phyloP scores from a whole-genome alignment of 2,797 vertebrate species.

The Carduelis carduelis region DNA sequence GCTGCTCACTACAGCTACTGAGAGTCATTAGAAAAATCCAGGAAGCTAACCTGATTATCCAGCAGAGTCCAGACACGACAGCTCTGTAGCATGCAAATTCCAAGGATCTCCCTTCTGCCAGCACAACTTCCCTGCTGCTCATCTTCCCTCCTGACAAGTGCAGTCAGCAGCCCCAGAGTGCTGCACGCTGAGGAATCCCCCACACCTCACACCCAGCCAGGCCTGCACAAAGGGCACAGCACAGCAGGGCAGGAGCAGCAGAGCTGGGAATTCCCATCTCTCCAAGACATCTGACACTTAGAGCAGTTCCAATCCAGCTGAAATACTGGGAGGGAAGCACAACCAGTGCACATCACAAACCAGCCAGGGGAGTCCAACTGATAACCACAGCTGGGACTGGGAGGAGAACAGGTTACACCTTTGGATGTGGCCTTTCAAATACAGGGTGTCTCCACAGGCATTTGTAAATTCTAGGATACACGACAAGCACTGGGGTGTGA shows the following conservation, averaged over 20 bases:
- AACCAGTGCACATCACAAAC: not conserved
- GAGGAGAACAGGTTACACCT: not conserved
- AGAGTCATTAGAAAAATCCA: not conserved
- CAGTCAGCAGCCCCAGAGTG: not conserved
- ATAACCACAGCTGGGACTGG: not conserved
- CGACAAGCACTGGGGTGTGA: not conserved
- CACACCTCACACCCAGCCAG: not conserved
- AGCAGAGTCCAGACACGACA: not conserved
- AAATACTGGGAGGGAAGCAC: not conserved
- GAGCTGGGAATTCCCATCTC: not conserved
- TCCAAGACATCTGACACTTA: not conserved
- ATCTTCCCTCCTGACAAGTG: not conserved
- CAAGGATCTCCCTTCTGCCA: not conserved
- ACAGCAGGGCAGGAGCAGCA: not conserved
- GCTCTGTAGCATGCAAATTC: not conserved
- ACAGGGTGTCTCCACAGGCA: not conserved
- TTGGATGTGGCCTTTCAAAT: not conserved
- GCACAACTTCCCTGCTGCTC: not conserved
- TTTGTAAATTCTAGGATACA: not conserved
- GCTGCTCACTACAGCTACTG: not conserved
- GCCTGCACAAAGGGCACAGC: not conserved
- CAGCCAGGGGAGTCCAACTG: not conserved
- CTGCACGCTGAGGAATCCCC: not conserved
- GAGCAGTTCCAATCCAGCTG: not conserved
- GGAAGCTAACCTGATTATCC: not conserved